These are phyloP conservation scores for Megaleporinus macrocephalus DNA, from an alignment of 2,113 vertebrate genomes.

Conservation along the genomic window DNA sequence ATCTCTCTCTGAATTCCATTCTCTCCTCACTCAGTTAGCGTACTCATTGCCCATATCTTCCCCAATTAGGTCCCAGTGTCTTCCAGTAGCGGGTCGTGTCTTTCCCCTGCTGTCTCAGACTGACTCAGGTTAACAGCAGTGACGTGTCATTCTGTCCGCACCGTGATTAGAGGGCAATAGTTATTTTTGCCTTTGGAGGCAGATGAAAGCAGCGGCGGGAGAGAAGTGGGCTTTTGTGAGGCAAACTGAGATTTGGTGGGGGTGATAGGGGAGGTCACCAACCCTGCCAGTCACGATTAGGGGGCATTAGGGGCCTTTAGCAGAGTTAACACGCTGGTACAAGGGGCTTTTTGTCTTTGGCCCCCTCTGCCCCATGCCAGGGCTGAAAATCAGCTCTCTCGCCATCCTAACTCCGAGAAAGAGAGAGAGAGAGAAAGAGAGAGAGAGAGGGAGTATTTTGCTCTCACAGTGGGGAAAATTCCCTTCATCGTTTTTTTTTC, in stretches of 20 bases:
- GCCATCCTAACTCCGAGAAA: slow-evolving; percentile 24
- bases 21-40: background rate
- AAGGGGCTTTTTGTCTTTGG: slow-evolving; percentile 74
- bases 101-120: background rate
- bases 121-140: slow-evolving; percentile 29
- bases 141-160: slow-evolving; percentile 35
- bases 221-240: slow-evolving; percentile 63
- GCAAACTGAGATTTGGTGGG: slow-evolving; percentile 43
- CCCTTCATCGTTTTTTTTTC: slow-evolving; percentile 35
- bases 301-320: slow-evolving; percentile 69
- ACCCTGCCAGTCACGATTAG: slow-evolving; percentile 82
- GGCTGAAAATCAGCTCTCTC: slow-evolving; percentile 62
- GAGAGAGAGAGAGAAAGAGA: slow-evolving; percentile 29
- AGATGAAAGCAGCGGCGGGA: slow-evolving; percentile 67
- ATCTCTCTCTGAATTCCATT: slow-evolving; percentile 28
- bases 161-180: slow-evolving; percentile 40
- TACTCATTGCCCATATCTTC: background rate
- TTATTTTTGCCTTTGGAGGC: slow-evolving; percentile 63
- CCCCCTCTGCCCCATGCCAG: slow-evolving; percentile 64
- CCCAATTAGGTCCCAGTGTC: background rate
- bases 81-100: background rate
- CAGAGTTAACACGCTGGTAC: slow-evolving; percentile 74
- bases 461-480: slow-evolving; percentile 46
- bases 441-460: slow-evolving; percentile 38
- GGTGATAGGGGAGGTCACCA: slow-evolving; percentile 67